Percentiles rank a stretch among this genome's conserved stretches.
Evolutionary conservation across 2,888 invertebrate species (phyloP).

Genomic region (Epinotia ramella): DNA sequence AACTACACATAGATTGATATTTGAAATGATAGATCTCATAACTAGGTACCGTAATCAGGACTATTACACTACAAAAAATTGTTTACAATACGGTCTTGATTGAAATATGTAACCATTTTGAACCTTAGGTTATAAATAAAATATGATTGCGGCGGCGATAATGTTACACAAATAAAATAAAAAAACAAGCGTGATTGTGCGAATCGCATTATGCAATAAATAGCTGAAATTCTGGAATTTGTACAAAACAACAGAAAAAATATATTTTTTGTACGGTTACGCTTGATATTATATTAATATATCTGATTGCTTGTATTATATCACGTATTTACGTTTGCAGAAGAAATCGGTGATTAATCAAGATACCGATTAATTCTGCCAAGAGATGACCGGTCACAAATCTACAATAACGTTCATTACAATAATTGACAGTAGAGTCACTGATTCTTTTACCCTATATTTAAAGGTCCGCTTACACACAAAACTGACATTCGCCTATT

Average conservation of each 20-base stretch:
- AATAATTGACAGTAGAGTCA: conserved; percentile 46
- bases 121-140: conserved; percentile 11
- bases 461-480: conserved; percentile 33
- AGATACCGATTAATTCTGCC: conserved; percentile 19
- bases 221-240: neutral
- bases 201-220: conserved; percentile 11
- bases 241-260: neutral
- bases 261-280: neutral
- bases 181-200: conserved; percentile 23
- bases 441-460: conserved; percentile 24
- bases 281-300: conserved; percentile 2
- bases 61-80: conserved; percentile 6
- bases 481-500: conserved; percentile 22
- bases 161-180: neutral
- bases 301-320: conserved; percentile 17
- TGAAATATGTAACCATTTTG: neutral
- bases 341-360: conserved; percentile 11
- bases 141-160: conserved; percentile 1
- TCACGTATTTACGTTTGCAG: conserved; percentile 15
- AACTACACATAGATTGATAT: neutral
- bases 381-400: conserved; percentile 11
- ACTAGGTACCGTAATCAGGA: conserved; percentile 13
- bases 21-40: neutral
- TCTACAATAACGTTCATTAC: conserved; percentile 19
- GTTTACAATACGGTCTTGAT: conserved; percentile 2